Percentiles rank a stretch among this genome's conserved stretches.
Conservation (phyloP, 2,888 invertebrate species). For the Biston stratarius region DNA sequence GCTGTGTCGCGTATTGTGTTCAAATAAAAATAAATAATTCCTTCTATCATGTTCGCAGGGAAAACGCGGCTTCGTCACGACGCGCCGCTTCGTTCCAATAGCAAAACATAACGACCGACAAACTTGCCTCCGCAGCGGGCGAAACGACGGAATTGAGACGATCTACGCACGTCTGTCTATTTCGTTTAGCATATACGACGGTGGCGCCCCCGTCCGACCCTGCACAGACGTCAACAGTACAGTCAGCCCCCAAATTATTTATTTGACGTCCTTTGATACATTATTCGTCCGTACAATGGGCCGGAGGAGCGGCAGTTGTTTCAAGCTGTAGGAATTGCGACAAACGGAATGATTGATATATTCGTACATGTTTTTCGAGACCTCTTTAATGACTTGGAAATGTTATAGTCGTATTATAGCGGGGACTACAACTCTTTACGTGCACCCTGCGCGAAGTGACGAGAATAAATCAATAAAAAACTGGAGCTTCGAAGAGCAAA, state of each 20-base stretch:
- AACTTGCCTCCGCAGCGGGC: not conserved
- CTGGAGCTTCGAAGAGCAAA: too few species aligned
- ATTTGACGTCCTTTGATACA: slow-evolving; percentile 41
- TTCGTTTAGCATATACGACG: not conserved
- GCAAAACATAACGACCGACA: slow-evolving; percentile 15
- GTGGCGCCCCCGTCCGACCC: not conserved
- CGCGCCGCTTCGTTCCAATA: slow-evolving; percentile 17
- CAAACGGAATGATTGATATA: slow-evolving; percentile 34
- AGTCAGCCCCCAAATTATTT: slow-evolving; percentile 36
- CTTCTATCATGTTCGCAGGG: slow-evolving; percentile 17
- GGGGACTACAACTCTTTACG: too few species aligned
- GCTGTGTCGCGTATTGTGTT: slow-evolving; percentile 32
- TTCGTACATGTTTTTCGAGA: not conserved
- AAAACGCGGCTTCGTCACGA: not conserved
- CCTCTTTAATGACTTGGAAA: not conserved
- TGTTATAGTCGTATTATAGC: not conserved
- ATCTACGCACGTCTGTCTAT: not conserved
- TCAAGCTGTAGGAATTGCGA: slow-evolving; percentile 23
- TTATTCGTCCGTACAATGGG: slow-evolving; percentile 28
- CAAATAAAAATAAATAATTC: slow-evolving; percentile 39
- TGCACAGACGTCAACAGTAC: not conserved
- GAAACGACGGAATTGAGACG: not conserved
- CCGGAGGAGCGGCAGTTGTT: slow-evolving; percentile 25
- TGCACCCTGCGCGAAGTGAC: too few species aligned
- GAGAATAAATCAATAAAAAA: too few species aligned